These are phyloP conservation scores for Fistularia tabacaria DNA, from an alignment of 2,797 vertebrate species.

Conservation along the genomic window DNA sequence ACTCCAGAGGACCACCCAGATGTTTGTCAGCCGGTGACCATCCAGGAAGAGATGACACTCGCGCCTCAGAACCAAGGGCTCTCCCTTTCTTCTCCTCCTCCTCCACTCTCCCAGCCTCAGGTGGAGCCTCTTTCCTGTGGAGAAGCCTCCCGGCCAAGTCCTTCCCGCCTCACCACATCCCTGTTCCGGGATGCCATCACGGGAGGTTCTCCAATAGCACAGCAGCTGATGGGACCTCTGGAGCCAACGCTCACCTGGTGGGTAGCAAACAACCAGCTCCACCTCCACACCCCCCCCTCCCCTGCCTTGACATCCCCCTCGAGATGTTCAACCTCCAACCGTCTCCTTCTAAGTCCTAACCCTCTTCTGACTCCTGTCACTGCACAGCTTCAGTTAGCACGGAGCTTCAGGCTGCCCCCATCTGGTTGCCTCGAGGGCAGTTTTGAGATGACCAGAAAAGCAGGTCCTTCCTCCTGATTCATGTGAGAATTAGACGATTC, in stretches of 20 bases:
- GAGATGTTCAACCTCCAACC: too few species aligned
- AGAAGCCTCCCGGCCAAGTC: slow-evolving; percentile 76
- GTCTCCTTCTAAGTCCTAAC: too few species aligned
- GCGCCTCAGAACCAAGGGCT: slow-evolving; percentile 65
- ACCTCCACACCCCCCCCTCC: slow-evolving; percentile 17
- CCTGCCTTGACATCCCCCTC: too few species aligned
- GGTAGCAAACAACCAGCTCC: slow-evolving; percentile 89
- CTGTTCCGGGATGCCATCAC: slow-evolving; percentile 83
- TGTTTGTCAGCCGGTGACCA: slow-evolving; percentile 75
- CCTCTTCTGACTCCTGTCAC: too few species aligned
- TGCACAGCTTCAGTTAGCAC: too few species aligned
- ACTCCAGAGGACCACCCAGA: slow-evolving; percentile 73
- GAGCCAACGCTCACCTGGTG: slow-evolving; percentile 93
- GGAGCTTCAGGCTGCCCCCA: too few species aligned
- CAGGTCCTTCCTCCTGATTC: too few species aligned
- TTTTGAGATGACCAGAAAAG: too few species aligned
- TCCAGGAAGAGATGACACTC: slow-evolving; percentile 83
- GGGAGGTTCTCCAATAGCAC: slow-evolving; percentile 90
- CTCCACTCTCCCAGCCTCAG: slow-evolving; percentile 50
- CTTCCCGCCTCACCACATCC: slow-evolving; percentile 84
- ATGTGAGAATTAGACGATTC: too few species aligned
- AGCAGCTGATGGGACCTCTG: slow-evolving; percentile 93
- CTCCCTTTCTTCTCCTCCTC: slow-evolving; percentile 25
- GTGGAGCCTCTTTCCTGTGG: slow-evolving; percentile 58
- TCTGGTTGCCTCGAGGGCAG: too few species aligned